Base-by-base conservation (phyloP, 1,140 invertebrate species). In the Rhagoletis pomonella region DNA sequence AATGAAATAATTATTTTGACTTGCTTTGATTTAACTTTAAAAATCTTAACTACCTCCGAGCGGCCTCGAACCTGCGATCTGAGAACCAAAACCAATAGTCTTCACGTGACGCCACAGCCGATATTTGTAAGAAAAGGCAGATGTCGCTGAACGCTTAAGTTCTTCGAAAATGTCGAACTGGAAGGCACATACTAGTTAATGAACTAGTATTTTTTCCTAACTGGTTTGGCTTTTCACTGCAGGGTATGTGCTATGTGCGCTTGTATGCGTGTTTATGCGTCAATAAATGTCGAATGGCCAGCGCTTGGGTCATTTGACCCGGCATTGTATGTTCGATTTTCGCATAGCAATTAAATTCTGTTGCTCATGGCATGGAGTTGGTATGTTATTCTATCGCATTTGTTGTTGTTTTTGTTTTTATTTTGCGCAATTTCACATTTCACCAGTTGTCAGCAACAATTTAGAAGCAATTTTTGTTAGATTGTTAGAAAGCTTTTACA, bases 341-440 rank as follows among this genome's bases (percentile, higher is more conserved):
- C 73, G 73, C 73, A 81, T 58, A 81, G 73, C 73, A 81, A 81
- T 81, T 81, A 81, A 81, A 81, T 81, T 81, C 42, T 29, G 73
- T 55, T 81, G 6, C 50, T 55, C n/a, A n/a, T 50, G n/a, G 47
- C 73, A 29, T 29, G 17, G n/a, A 12, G 47, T 58, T 81, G 60
- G 12, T 14, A 62, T 12, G 73, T 19, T 29, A 5, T 69, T 42
- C 9, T 6, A 42, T 69, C 0, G 67, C 44, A 0, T 19, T 39
- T 77, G 73, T 9, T 62, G 60, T 62, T 7, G 73, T 55, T n/a
- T 77, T 62, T 2, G 73, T 55, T n/a, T 77, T 50, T 19, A 10
- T n/a, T 77, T 44, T 55, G 73, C 14, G 50, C 73, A 81, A 55
- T 58, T 81, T 81, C 47, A 42, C 50, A 81, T 47, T 73, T 73